These are phyloP conservation scores for Odontamblyopus lacepedii DNA, from an alignment of 2,797 vertebrate genomes.

Conservation along the genomic window DNA sequence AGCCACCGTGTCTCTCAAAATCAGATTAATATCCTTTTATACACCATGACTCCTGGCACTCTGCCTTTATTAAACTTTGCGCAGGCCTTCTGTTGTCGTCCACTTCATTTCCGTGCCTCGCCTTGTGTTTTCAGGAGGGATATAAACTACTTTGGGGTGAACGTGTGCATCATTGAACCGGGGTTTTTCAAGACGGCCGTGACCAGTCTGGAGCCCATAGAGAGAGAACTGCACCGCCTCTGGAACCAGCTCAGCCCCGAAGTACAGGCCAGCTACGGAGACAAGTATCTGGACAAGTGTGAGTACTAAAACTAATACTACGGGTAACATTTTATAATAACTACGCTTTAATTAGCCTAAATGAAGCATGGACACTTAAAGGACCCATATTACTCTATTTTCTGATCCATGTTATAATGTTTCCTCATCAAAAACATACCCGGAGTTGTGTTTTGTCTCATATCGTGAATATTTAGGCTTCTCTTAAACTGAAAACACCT, in stretches of 20 bases:
- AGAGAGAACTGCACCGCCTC: slow-evolving; percentile 80
- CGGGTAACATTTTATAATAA: too few species aligned
- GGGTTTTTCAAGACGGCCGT: slow-evolving; percentile 91
- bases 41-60: neutral
- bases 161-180: slow-evolving; percentile 90
- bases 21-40: neutral
- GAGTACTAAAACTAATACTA: slow-evolving; percentile 50
- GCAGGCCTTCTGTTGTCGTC: neutral
- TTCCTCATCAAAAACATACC: too few species aligned
- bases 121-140: slow-evolving; percentile 80
- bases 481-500: too few species aligned
- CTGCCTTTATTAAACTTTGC: slow-evolving; percentile 4
- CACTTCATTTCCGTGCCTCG: neutral
- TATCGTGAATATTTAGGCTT: too few species aligned
- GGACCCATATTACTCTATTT: too few species aligned
- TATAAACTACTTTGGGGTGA: slow-evolving; percentile 87
- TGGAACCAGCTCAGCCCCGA: slow-evolving; percentile 86
- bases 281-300: slow-evolving; percentile 87
- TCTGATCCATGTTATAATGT: too few species aligned
- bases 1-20: neutral
- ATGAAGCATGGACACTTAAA: too few species aligned
- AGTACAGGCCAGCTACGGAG: slow-evolving; percentile 85
- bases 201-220: slow-evolving; percentile 81
- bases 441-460: too few species aligned
- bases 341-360: too few species aligned